A percentile compares a stretch with the other conserved stretches of the same genome.
These are phyloP conservation scores for Silurus meridionalis DNA, from an alignment of 2,113 vertebrate genomes.

Conservation along the genomic window DNA sequence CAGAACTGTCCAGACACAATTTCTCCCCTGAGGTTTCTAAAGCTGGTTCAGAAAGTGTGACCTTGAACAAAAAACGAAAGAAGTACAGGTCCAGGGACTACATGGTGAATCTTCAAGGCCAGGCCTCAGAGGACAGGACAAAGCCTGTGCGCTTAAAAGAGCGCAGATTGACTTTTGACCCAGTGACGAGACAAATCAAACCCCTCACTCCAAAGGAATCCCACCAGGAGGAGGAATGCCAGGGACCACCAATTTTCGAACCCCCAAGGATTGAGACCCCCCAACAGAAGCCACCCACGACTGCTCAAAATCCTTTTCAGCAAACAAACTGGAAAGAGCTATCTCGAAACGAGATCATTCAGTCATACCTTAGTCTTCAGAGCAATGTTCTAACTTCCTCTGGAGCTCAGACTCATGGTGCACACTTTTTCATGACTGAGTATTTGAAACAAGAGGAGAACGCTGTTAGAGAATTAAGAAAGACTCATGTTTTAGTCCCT, in stretches of 20 bases:
- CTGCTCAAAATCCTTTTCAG: conserved; percentile 89
- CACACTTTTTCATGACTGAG: conserved; percentile 97
- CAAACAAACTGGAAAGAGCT: conserved; percentile 99
- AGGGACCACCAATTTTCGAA: conserved; percentile 65
- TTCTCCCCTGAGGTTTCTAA: conserved; percentile 72
- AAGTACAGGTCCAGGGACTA: conserved; percentile 93
- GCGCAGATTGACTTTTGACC: conserved; percentile 94
- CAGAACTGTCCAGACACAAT: conserved; percentile 68
- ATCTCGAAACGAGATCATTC: conserved; percentile 95
- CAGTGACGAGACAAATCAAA: conserved; percentile 96
- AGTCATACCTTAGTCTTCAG: conserved; percentile 96
- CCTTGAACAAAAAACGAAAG: conserved; percentile 84
- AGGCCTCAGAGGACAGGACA: conserved; percentile 82
- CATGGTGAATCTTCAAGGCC: conserved; percentile 87
- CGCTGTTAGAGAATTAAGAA: conserved; percentile 78
- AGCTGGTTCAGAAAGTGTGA: conserved; percentile 75
- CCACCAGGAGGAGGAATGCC: conserved; percentile 76
- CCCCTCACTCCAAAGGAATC: conserved; percentile 91
- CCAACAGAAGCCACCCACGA: conserved; percentile 75
- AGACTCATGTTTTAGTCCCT: conserved; percentile 85
- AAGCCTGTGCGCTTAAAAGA: conserved; percentile 99
- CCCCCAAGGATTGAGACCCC: conserved; percentile 83
- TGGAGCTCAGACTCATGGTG: conserved; percentile 89
- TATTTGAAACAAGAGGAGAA: conserved; percentile 95
- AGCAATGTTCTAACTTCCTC: conserved; percentile 96